Percentiles rank a stretch among this genome's conserved stretches.
phyloP scores from a whole-genome alignment of 2,113 vertebrate genomes.

The Synchiropus splendidus region DNA sequence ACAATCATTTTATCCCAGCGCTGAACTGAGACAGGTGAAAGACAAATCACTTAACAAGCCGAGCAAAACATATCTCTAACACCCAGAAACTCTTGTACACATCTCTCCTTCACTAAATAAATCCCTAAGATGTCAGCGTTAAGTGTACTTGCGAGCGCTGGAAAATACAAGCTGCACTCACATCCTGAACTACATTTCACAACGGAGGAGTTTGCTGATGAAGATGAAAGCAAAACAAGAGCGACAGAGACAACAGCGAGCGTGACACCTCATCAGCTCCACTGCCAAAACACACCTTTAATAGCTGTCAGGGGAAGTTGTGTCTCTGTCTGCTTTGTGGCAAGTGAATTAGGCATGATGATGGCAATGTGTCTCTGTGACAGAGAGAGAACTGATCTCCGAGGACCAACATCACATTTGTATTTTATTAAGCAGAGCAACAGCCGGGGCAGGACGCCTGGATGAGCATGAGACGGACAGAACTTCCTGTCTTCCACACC shows the following conservation, averaged over 20 bases:
- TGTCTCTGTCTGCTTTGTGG: conserved; percentile 11
- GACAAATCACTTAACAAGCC: conserved; percentile 59
- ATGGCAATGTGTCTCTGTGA: neutral
- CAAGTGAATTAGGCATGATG: conserved; percentile 24
- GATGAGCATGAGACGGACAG: no score
- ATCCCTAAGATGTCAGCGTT: conserved; percentile 35
- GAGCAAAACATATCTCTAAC: conserved; percentile 42
- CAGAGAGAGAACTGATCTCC: conserved; percentile 2
- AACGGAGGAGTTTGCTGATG: conserved; percentile 15
- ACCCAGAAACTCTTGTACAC: conserved; percentile 13
- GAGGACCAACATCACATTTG: neutral
- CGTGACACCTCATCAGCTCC: conserved; percentile 26
- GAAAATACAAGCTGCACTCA: conserved; percentile 18
- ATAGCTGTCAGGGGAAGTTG: conserved; percentile 20
- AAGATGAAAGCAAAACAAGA: conserved; percentile 28
- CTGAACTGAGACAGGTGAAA: conserved; percentile 45
- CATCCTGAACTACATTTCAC: conserved; percentile 25
- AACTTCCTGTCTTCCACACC: no score
- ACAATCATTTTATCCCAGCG: conserved; percentile 49
- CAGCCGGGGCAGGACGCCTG: no score
- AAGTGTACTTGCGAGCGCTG: conserved; percentile 29
- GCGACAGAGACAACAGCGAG: conserved; percentile 20
- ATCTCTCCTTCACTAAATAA: conserved; percentile 41
- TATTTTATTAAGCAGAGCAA: neutral
- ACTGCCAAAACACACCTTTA: conserved; percentile 27